Percentiles rank a stretch among this genome's conserved stretches.
Conservation (phyloP, 2,113 vertebrate species). For the Opisthocomus hoazin region DNA sequence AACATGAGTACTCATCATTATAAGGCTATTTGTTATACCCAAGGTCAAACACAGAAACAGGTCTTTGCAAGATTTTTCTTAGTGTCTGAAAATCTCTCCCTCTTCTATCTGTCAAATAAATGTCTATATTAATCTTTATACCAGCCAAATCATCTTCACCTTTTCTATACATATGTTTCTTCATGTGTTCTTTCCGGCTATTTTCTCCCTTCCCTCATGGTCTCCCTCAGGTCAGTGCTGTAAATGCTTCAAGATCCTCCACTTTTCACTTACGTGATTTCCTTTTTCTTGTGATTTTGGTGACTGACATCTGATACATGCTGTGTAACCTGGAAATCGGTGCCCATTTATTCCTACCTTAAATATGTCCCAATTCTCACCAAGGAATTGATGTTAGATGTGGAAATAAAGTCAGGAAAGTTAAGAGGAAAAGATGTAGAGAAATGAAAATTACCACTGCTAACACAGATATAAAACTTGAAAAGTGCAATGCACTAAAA, state of each 20-base stretch:
- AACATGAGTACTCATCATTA: background rate
- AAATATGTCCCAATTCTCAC: background rate
- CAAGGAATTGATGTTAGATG: background rate
- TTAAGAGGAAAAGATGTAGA: background rate
- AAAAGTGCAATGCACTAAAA: background rate
- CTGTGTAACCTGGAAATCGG: background rate
- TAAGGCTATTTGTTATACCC: background rate
- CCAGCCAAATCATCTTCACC: background rate
- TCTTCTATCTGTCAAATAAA: background rate
- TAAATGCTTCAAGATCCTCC: background rate
- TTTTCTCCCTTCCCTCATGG: background rate
- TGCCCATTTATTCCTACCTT: background rate
- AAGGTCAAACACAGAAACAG: background rate
- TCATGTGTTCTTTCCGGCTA: background rate
- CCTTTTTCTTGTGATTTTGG: background rate
- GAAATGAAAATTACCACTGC: background rate
- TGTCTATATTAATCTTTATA: background rate
- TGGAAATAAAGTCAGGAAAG: background rate
- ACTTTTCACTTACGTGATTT: background rate
- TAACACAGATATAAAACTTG: background rate
- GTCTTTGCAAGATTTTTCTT: background rate
- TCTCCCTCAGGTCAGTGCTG: background rate
- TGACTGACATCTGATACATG: background rate
- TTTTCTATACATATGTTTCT: background rate
- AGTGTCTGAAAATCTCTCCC: background rate